phyloP scores from a whole-genome alignment of 1,140 invertebrate species.

The Micrasema minimum region DNA sequence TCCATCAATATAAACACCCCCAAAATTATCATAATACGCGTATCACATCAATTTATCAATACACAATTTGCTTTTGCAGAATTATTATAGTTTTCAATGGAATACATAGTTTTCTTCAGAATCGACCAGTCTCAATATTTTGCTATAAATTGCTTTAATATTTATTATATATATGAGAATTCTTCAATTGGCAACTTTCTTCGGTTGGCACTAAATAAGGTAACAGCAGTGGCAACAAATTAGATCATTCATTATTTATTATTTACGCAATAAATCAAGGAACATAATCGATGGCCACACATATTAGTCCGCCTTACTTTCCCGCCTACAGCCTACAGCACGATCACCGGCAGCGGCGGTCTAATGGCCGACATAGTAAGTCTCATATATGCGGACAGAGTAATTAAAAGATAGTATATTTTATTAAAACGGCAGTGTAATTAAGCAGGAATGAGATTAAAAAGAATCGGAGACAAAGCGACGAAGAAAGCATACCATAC shows the following conservation, averaged over 20 bases:
- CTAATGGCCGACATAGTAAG: slow-evolving; percentile 8
- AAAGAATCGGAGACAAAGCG: slow-evolving; percentile 20
- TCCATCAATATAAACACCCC: no score
- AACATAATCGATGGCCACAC: slow-evolving; percentile 6
- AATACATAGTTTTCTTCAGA: no score
- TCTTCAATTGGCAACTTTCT: slow-evolving; percentile 5
- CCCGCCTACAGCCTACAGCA: neutral
- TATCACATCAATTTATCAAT: no score
- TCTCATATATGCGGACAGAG: neutral
- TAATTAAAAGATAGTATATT: slow-evolving; percentile 15
- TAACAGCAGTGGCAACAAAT: slow-evolving; percentile 1
- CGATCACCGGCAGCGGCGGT: neutral
- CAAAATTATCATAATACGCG: no score
- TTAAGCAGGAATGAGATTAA: slow-evolving; percentile 33
- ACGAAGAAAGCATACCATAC: neutral
- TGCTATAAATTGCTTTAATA: no score
- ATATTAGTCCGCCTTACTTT: neutral
- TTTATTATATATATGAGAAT: no score
- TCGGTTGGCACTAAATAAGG: neutral
- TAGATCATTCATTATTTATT: slow-evolving; percentile 1
- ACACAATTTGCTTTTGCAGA: no score
- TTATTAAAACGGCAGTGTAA: slow-evolving; percentile 15
- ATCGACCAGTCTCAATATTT: no score
- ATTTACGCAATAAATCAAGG: slow-evolving; percentile 1
- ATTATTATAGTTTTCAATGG: no score